A percentile compares a stretch with the other conserved stretches of the same genome.
Evolutionary conservation across 2,888 invertebrate genomes (phyloP).

Genomic region (Linnaemya tessellans): DNA sequence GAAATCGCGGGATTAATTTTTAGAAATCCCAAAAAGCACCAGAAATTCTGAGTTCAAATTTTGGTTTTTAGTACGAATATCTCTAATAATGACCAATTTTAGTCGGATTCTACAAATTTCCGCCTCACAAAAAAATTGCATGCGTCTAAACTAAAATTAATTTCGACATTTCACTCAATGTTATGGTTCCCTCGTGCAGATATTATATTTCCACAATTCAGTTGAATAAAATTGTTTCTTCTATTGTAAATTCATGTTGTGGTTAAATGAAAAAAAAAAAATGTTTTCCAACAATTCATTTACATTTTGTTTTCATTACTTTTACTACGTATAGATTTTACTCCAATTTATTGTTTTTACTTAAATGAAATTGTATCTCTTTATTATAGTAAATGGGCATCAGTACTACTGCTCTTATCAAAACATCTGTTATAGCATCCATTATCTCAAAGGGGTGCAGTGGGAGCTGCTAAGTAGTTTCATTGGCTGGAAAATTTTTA

Average conservation of each 20-base stretch:
- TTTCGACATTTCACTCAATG: not conserved
- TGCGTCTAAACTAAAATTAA: not conserved
- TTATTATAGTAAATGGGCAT: constrained; percentile 48
- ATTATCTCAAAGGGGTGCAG: not conserved
- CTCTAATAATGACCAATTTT: no score
- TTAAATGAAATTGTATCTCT: constrained; percentile 65
- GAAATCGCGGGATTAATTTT: no score
- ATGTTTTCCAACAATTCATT: constrained; percentile 41
- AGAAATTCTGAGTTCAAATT: no score
- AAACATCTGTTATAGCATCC: constrained; percentile 50
- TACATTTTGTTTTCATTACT: constrained; percentile 18
- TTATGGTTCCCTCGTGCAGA: constrained; percentile 12
- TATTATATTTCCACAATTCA: constrained; percentile 8
- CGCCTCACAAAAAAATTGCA: not conserved
- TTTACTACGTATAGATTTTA: constrained; percentile 2
- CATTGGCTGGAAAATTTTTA: not conserved
- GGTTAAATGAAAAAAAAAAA: constrained; percentile 47
- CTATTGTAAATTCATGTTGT: constrained; percentile 45
- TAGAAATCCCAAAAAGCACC: no score
- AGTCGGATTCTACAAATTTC: no score
- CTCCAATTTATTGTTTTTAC: constrained; percentile 22
- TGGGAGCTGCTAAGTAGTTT: not conserved
- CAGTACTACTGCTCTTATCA: constrained; percentile 40
- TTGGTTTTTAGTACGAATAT: no score
- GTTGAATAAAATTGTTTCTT: constrained; percentile 49